Evolutionary conservation across 2,888 invertebrate genomes (phyloP), one percentile per base, ranked within the genome.

Genomic region (Sepioteuthis lessoniana): DNA sequence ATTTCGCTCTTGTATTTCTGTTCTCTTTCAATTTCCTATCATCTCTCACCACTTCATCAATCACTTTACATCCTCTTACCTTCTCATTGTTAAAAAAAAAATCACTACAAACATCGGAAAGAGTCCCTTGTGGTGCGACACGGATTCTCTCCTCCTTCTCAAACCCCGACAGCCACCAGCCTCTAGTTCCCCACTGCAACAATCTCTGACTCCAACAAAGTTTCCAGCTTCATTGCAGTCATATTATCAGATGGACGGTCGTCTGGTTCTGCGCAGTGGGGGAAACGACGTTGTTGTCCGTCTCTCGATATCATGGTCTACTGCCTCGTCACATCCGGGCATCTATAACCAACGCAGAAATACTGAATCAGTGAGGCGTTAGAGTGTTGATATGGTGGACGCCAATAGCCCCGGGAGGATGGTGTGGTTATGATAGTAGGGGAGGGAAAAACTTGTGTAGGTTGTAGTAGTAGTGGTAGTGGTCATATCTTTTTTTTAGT

Each of bases 301-400:
- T 16, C 76, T 76, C 76, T 76, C 35, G 76, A 76, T 76, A 76
- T 35, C 76, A 76, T 76, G 76, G 76, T 76, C 76, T 76, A 35
- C n/a, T 76, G 76, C 76, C 76, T 76, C 76, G 76, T 35, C 76
- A 76, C 76, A 76, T 76, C 76, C 76, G 76, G 76, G 76, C 76
- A n/a, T 76, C 76, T 76, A 76, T 76, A n/a, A 76, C n/a, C 76
- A 76, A 76, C 16, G 76, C 76, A 76, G n/a, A 76, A 76, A 76
- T 76, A 76, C 76, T 19, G 76, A 76, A 19, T 16, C 76, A 76
- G n/a, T 76, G 76, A 76, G 76, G 76, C 76, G 76, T 76, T 76
- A 76, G 76, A 76, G 76, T 76, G 76, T 76, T 76, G 76, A 76
- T 76, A 76, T 76, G 76, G n/a, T 76, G 76, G n/a, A 35, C n/a